Evolutionary conservation across 2,113 vertebrate genomes (phyloP), one percentile per base, ranked within the genome.

Genomic region (Blennius ocellaris): DNA sequence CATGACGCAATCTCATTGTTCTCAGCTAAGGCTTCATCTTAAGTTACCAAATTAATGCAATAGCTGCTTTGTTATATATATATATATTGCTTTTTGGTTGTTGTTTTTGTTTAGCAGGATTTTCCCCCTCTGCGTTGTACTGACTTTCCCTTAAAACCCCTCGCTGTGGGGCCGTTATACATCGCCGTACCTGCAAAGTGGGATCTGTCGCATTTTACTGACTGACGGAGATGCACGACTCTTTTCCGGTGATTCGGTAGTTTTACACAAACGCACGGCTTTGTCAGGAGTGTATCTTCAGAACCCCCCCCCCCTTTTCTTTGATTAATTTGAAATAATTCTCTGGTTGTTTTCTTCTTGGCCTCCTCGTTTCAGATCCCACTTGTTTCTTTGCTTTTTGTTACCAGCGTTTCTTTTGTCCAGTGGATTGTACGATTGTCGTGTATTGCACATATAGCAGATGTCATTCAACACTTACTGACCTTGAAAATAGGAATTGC

Each of bases 41-140:
- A 77, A 60, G 70, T 89, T 71, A 88, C 70, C 70, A 85, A 82
- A 89, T 85, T 48, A 82, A 93, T 93, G 92, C 90, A 94, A 93
- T 93, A 93, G 87, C 76, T 82, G 0, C 21, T 30, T 30, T 30
- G 2, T 30, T 30, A 2, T 30, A 30, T n/a, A n/a, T n/a, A n/a
- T n/a, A n/a, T n/a, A n/a, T n/a, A n/a, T n/a, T n/a, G n/a, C n/a
- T n/a, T n/a, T n/a, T n/a, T n/a, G n/a, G n/a, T n/a, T n/a, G n/a
- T 30, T 30, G 4, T 30, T 30, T 2, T 2, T 9, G 79, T 79
- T 72, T 59, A 11, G 8, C 60, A 79, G 71, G 70, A 63, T 21
- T 6, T 51, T 37, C 52, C 51, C 76, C 61, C 52, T 17, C 61
- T 37, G 14, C 54, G 50, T 65, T 55, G 58, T 59, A 37, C 62